Evolutionary conservation across 92 coral and sea anemone species (phyloP).

Genomic region (Paramuricea clavata): DNA sequence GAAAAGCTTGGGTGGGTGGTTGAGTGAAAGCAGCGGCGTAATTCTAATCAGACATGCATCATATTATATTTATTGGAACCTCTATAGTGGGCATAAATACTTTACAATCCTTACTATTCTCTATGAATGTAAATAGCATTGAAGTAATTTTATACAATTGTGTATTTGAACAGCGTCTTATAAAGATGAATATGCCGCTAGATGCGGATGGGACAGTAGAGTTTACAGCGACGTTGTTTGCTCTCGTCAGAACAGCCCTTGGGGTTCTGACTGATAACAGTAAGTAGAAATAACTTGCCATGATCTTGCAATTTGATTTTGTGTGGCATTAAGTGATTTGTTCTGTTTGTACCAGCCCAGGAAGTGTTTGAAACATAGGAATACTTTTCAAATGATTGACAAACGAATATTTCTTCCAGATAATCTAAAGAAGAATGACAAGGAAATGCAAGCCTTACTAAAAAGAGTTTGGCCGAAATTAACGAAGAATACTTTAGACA

Average conservation of each 20-base stretch:
- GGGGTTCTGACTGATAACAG: constrained; percentile 97
- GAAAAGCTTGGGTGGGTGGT: too few relatives aligned
- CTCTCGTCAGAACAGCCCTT: constrained; percentile 94
- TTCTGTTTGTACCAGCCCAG: too few relatives aligned
- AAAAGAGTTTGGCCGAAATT: constrained; percentile 99
- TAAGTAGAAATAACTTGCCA: constrained; percentile 56
- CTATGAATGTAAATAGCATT: too few relatives aligned
- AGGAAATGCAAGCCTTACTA: constrained; percentile 93
- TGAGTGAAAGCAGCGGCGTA: too few relatives aligned
- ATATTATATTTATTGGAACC: too few relatives aligned
- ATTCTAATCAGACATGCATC: too few relatives aligned
- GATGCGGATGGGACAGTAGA: constrained; percentile 94
- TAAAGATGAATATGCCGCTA: constrained; percentile 99
- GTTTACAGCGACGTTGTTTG: constrained; percentile 95
- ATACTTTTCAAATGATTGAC: not conserved
- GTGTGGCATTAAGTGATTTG: too few relatives aligned
- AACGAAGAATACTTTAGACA: constrained; percentile 97
- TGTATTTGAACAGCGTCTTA: constrained; percentile 81
- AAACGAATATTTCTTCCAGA: constrained; percentile 61
- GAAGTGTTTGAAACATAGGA: too few relatives aligned
- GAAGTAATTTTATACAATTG: not conserved
- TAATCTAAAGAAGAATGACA: constrained; percentile 95
- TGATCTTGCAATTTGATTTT: too few relatives aligned
- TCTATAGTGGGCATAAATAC: too few relatives aligned
- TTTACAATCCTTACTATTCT: too few relatives aligned